Percentiles rank a stretch among this genome's conserved stretches.
Conservation (phyloP, 2,888 invertebrate species). For the Chloroclysta siterata region DNA sequence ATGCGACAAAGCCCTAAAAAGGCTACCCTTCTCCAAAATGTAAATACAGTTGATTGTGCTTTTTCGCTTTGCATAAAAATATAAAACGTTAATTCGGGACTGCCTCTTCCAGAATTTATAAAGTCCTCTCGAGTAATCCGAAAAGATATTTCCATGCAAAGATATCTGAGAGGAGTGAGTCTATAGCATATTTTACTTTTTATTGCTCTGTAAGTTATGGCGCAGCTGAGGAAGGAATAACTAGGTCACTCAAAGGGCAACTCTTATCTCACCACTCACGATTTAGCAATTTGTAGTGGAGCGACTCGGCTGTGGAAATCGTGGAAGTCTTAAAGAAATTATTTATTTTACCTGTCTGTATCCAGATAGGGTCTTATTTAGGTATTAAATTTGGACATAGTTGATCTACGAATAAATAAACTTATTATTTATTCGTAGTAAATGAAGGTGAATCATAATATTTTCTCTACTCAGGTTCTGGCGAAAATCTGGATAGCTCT, state of each 20-base stretch:
- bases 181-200: constrained; percentile 34
- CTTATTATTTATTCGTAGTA: no score
- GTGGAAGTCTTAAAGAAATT: neutral
- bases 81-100: constrained; percentile 14
- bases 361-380: neutral
- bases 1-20: neutral
- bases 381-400: no score
- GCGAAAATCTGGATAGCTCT: neutral
- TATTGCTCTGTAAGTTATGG: constrained; percentile 32
- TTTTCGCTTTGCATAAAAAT: constrained; percentile 16
- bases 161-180: constrained; percentile 23
- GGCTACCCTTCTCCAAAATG: neutral
- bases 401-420: no score
- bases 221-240: constrained; percentile 8
- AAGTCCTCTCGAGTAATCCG: constrained; percentile 30
- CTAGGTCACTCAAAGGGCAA: constrained; percentile 17
- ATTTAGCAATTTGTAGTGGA: constrained; percentile 13
- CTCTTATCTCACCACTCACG: constrained; percentile 17
- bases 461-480: neutral
- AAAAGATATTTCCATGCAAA: constrained; percentile 36
- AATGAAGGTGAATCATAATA: neutral
- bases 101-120: constrained; percentile 17
- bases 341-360: neutral
- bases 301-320: constrained; percentile 7
- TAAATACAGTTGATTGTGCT: constrained; percentile 9